Evolutionary conservation across 2,888 invertebrate species (phyloP).

Genomic region (Aricia artaxerxes): DNA sequence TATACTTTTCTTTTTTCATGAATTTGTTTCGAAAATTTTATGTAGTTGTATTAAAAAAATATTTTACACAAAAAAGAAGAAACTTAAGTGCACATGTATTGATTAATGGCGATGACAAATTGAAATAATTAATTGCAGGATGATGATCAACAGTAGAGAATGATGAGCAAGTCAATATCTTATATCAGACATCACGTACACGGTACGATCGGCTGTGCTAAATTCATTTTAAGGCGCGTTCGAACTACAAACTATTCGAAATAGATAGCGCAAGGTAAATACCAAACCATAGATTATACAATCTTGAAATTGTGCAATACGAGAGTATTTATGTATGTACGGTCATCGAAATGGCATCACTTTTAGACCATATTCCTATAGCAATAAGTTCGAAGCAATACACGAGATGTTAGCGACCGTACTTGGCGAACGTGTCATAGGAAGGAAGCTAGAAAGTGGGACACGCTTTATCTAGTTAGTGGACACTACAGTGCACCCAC

Average conservation of each 20-base stretch:
- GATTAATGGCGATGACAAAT: not conserved
- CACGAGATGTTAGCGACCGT: conserved; percentile 29
- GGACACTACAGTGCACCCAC: conserved; percentile 54
- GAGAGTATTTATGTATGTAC: conserved; percentile 5
- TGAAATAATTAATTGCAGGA: not conserved
- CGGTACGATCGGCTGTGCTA: not conserved
- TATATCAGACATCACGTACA: not conserved
- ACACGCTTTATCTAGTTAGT: conserved; percentile 69
- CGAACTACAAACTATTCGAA: conserved; percentile 7
- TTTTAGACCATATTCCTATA: not conserved
- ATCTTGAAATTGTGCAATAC: conserved; percentile 23
- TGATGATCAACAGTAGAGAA: not conserved
- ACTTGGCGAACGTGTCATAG: conserved; percentile 50
- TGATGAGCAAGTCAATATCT: too few relatives aligned
- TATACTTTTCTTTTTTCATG: too few relatives aligned
- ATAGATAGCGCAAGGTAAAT: conserved; percentile 19
- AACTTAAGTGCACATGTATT: not conserved
- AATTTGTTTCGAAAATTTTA: too few relatives aligned
- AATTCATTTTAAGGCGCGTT: conserved; percentile 14
- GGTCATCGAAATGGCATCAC: not conserved
- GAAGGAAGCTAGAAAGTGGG: conserved; percentile 71
- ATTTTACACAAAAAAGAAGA: not conserved
- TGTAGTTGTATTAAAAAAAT: too few relatives aligned
- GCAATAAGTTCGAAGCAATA: not conserved
- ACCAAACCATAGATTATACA: conserved; percentile 13